Evolutionary conservation across 2,113 vertebrate genomes (phyloP), one percentile per base, ranked within the genome.

Genomic region (Gambusia affinis): DNA sequence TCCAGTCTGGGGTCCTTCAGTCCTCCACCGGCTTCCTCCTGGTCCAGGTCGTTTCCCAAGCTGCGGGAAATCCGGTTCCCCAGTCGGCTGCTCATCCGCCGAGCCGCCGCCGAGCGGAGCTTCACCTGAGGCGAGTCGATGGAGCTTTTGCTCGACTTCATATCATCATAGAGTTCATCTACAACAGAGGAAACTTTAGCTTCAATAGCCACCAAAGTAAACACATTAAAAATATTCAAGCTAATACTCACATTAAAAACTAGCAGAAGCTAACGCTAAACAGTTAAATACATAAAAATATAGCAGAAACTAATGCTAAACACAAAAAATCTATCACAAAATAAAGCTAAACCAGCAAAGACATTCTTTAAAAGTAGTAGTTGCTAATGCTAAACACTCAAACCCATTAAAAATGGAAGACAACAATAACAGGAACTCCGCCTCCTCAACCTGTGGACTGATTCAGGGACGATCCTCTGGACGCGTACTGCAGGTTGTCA

Each of bases 31-130:
- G 1, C 57, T 8, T 93, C 91, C 72, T 89, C 92, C 2, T 88
- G 86, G 84, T 95, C 94, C 19, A 95, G 79, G 77, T 93, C 83
- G 0, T 91, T 88, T 2, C 92, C 94, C 35, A 95, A 68, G 66
- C 95, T 95, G 65, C 87, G 91, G 51, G 90, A 95, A 92, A 93
- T 90, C 29, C 95, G 76, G 84, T 51, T 91, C 39, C 84, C 86
- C 35, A 85, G 28, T 0, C 27, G 76, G 54, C 76, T 80, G 76
- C 88, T 85, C 42, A 91, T 3, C 1, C 79, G 82, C 33, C 70
- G 19, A 66, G 68, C 57, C 8, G 39, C 76, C 0, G 64, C 2
- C 0, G 81, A 47, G 2, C 64, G 84, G 5, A 27, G 67, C 3
- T 12, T 62, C 2, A 24, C 2, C 0, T 35, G 60, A 0, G 86